Evolutionary conservation across 2,797 vertebrate genomes (phyloP), one percentile per base, ranked within the genome.

Genomic region (Miichthys miiuy): DNA sequence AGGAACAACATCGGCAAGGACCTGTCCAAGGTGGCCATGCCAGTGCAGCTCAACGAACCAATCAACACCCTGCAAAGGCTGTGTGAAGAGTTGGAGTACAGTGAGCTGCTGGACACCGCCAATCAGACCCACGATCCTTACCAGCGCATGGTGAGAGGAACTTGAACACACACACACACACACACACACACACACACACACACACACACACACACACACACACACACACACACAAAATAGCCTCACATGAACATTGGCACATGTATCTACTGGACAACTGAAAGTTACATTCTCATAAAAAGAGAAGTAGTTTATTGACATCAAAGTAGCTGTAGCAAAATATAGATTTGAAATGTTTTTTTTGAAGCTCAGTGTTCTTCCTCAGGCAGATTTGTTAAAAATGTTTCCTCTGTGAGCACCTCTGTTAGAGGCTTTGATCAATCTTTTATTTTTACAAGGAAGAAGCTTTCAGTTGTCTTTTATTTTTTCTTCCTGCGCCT

Each of bases 1-100:
- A 96, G 95, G 58, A 98, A 98, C 77, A 99, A 99, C 92, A 99
- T 99, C 0, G 98, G 98, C 2, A 99, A 99, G 90, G 98, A 99
- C 83, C 95, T 99, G 75, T 99, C 98, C 67, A 99, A 99, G 75
- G 98, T 99, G 90, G 96, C 98, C 71, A 98, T 99, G 98, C 98
- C 98, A 0, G 98, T 99, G 8, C 96, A 97, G 84, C 93, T 99
- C 5, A 99, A 99, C 0, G 98, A 99, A 85, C 98, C 98, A 0
- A 92, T 99, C 56, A 99, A 98, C 94, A 98, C 97, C 0, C 95
- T 99, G 80, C 98, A 99, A 94, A 93, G 97, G 67, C 96, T 99
- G 50, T 98, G 97, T 0, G 98, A 99, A 92, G 98, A 99, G 92
- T 93, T 99, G 79, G 98, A 99, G 83, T 99, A 99, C 95, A 97